Evolutionary conservation across 1,140 invertebrate species (phyloP), one percentile per base, ranked within the genome.

Genomic region (Formica exsecta): DNA sequence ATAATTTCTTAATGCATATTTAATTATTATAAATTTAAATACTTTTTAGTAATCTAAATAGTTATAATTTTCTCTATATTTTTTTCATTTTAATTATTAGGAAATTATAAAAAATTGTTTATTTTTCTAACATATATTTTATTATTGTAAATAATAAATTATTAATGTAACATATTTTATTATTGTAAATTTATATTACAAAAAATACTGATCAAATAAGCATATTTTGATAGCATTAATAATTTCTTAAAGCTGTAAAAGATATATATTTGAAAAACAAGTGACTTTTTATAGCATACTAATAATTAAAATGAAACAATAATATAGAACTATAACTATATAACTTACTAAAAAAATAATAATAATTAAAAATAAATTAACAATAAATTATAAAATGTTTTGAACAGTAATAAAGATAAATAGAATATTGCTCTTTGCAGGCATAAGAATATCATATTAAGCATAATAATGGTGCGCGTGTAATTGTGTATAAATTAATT

Each of bases 201-300:
- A 51, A 5, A 59, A 74, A 57, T 36, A 57, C 0, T 38, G 25
- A 54, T 57, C 19, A 1, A 38, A 36, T 4, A 25, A 59, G 13
- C 3, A 6, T n/a, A 38, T 75, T 41, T 75, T 2, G 3, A 57
- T 38, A 5, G 3, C 7, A 29, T 61, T 32, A 19, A 6, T 64
- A 64, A 44, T 76, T 51, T 19, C 48, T 16, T 76, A 76, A 76
- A 8, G 11, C n/a, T 41, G 0, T 41, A 61, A 59, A 22, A n/a
- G n/a, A n/a, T n/a, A n/a, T n/a, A n/a, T n/a, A n/a, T n/a, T n/a
- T n/a, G 29, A 32, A 32, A 32, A 32, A 32, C 32, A 32, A 32
- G 32, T 4, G 32, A 3, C 32, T 1, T 32, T 32, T 32, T 32
- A 4, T 32, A 32, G 32, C 32, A 32, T 32, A 32, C 3, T 32